A percentile compares a stretch with the other conserved stretches of the same genome.
Evolutionary conservation across 2,888 invertebrate species (phyloP).

Genomic region (Sesia bembeciformis): DNA sequence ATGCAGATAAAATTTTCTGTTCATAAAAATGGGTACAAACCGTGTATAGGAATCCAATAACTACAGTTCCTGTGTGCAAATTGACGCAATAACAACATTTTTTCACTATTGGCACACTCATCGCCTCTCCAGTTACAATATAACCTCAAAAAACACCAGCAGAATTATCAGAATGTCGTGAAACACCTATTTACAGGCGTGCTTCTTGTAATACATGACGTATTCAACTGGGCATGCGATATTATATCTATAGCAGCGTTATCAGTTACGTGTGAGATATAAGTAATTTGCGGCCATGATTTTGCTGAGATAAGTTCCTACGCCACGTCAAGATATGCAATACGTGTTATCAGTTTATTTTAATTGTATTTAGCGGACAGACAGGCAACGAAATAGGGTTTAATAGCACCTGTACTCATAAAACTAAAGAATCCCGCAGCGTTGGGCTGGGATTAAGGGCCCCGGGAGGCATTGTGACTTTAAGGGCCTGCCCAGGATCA

Average conservation of each 20-base stretch:
- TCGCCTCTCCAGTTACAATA: conserved; percentile 13
- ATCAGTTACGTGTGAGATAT: conserved; percentile 12
- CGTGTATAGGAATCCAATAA: conserved; percentile 54
- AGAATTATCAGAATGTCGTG: conserved; percentile 12
- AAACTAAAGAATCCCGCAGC: no score
- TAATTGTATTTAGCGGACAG: no score
- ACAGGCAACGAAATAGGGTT: no score
- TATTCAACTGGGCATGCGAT: no score
- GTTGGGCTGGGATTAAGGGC: no score
- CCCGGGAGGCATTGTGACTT: no score
- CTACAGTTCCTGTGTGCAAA: conserved; percentile 50
- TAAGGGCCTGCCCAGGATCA: no score
- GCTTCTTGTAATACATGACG: background rate
- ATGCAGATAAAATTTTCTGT: no score
- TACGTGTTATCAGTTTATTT: no score
- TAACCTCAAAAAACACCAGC: background rate
- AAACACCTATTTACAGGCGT: conserved; percentile 3
- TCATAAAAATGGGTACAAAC: conserved; percentile 22
- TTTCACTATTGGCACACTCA: conserved; percentile 61
- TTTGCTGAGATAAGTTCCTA: conserved; percentile 6
- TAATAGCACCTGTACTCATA: no score
- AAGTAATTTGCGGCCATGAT: conserved; percentile 6
- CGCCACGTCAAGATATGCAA: no score
- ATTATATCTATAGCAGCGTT: conserved; percentile 17
- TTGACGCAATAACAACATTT: conserved; percentile 49